Percentiles rank a stretch among this genome's conserved stretches.
Evolutionary conservation across 2,888 invertebrate species (phyloP).

Genomic region (Ashinkailepas kermadecensis): DNA sequence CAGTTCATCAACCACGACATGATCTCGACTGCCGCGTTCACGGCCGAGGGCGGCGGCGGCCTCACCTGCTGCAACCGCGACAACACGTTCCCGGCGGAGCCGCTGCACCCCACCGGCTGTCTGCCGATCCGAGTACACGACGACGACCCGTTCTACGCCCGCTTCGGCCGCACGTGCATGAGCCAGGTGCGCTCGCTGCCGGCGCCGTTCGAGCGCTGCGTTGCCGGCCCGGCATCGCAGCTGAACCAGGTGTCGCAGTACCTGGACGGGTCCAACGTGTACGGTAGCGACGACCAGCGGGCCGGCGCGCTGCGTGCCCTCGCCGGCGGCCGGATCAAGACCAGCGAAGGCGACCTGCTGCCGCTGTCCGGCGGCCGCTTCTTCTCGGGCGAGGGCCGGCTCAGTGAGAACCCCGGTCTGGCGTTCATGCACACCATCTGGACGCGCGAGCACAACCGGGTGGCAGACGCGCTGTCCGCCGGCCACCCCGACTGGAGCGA

Average conservation of each 20-base stretch:
- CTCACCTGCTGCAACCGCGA: neutral
- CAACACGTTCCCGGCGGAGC: neutral
- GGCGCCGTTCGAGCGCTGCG: slow-evolving; percentile 46
- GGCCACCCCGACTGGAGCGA: slow-evolving; percentile 48
- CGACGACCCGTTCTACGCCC: slow-evolving; percentile 59
- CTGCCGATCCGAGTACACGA: slow-evolving; percentile 58
- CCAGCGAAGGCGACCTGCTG: neutral
- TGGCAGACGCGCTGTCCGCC: slow-evolving; percentile 42
- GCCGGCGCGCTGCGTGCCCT: slow-evolving; percentile 53
- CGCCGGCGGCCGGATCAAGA: slow-evolving; percentile 39
- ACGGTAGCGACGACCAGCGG: slow-evolving; percentile 58
- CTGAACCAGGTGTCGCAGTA: slow-evolving; percentile 69
- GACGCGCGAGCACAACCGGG: slow-evolving; percentile 47
- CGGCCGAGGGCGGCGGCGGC: neutral
- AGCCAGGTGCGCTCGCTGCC: slow-evolving; percentile 76
- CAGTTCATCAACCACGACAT: slow-evolving; percentile 28
- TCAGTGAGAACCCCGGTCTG: slow-evolving; percentile 54
- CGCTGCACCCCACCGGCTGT: slow-evolving; percentile 45
- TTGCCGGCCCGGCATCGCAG: slow-evolving; percentile 46
- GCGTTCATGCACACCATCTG: slow-evolving; percentile 65
- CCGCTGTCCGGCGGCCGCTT: slow-evolving; percentile 45
- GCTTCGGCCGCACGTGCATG: slow-evolving; percentile 65
- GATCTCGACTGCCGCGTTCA: slow-evolving; percentile 24
- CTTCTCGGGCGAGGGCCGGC: slow-evolving; percentile 48
- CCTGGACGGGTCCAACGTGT: slow-evolving; percentile 64